phyloP scores from a whole-genome alignment of 1,140 invertebrate genomes.

The Ridgeia piscesae region DNA sequence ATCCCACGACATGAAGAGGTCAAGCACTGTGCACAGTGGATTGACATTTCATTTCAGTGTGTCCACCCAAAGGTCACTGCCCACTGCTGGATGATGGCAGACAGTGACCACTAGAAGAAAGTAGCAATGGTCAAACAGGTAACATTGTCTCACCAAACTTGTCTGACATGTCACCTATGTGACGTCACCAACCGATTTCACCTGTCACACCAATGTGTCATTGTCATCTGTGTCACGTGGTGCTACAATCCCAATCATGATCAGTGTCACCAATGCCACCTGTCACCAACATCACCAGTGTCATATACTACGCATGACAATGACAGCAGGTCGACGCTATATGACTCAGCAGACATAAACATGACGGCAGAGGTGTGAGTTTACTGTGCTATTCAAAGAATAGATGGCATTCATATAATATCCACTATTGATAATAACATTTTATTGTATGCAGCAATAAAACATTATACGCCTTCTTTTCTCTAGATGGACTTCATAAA shows the following conservation, averaged over 20 bases:
- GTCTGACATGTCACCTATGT: too few relatives aligned
- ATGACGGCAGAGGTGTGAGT: not conserved
- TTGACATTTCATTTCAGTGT: not conserved
- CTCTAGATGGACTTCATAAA: not conserved
- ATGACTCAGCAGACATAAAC: not conserved
- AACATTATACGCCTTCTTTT: not conserved
- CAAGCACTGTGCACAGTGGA: not conserved
- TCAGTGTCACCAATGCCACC: too few relatives aligned
- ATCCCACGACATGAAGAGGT: too few relatives aligned
- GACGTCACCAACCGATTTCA: too few relatives aligned
- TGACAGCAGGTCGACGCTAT: not conserved
- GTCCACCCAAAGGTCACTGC: not conserved
- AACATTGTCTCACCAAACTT: not conserved
- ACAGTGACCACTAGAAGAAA: not conserved
- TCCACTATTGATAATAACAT: not conserved
- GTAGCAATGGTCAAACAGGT: not conserved
- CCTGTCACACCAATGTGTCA: too few relatives aligned
- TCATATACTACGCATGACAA: not conserved
- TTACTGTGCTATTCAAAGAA: not conserved
- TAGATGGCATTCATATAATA: not conserved
- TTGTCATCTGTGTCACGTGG: too few relatives aligned
- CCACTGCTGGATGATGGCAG: not conserved
- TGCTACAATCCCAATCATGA: too few relatives aligned
- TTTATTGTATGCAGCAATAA: not conserved
- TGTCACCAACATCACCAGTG: too few relatives aligned